phyloP scores from a whole-genome alignment of 2,113 vertebrate genomes.

The Sprattus sprattus region DNA sequence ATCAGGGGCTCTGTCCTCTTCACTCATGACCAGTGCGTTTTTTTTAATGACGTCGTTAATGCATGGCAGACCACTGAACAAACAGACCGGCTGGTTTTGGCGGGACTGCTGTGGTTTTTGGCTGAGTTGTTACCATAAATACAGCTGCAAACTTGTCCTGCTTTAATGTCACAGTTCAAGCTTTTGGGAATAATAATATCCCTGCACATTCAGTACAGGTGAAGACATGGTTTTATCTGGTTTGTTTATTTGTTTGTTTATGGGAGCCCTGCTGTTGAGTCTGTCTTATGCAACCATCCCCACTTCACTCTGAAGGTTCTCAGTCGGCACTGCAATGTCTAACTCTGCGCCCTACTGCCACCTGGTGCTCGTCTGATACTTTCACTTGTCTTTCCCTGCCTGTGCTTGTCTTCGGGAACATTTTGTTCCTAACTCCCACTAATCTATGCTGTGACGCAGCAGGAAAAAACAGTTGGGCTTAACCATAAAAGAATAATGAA shows the following conservation, averaged over 20 bases:
- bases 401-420: background rate
- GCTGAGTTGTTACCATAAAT: background rate
- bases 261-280: background rate
- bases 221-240: background rate
- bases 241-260: background rate
- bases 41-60: background rate
- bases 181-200: background rate
- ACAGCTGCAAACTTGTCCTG: background rate
- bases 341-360: background rate
- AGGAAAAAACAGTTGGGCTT: background rate
- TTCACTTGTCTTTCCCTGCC: background rate
- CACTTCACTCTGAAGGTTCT: background rate
- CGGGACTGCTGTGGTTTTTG: background rate
- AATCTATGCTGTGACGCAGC: background rate
- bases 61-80: background rate
- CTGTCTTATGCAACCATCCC: background rate
- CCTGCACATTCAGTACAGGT: background rate
- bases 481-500: background rate
- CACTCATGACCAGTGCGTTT: background rate
- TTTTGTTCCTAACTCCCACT: background rate
- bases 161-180: background rate
- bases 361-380: background rate
- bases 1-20: background rate
- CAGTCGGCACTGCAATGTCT: background rate
- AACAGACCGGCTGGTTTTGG: background rate